Percentiles rank a stretch among this genome's conserved stretches.
Evolutionary conservation across 1,140 invertebrate species (phyloP).

Genomic region (Galleria mellonella): DNA sequence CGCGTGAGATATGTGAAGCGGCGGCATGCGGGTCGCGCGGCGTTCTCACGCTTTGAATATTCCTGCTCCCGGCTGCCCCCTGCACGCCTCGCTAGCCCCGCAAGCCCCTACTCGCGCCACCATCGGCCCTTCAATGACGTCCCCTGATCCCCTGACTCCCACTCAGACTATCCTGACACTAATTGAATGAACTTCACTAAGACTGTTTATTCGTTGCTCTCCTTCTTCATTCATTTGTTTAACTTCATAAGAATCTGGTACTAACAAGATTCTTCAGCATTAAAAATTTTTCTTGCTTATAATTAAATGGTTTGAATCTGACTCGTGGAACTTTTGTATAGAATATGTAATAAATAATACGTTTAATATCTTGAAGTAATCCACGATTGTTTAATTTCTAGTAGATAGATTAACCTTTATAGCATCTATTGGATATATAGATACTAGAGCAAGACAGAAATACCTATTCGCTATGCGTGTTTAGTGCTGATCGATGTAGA

Average conservation of each 20-base stretch:
- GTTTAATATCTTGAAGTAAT: no score
- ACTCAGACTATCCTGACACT: constrained; percentile 41
- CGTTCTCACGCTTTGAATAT: constrained; percentile 73
- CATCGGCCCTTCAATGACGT: constrained; percentile 58
- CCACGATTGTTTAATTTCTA: no score
- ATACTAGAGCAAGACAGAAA: constrained; percentile 10
- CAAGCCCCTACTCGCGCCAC: constrained; percentile 17
- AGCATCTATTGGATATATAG: constrained; percentile 12
- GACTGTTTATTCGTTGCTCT: constrained; percentile 39
- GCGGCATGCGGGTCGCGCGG: constrained; percentile 67
- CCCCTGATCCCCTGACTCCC: constrained; percentile 53
- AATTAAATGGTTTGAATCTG: no score
- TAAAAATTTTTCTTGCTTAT: no score
- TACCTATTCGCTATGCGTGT: constrained; percentile 11
- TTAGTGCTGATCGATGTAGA: constrained; percentile 14
- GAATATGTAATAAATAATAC: no score
- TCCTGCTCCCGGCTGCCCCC: constrained; percentile 55
- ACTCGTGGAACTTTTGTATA: no score
- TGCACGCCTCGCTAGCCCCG: constrained; percentile 14
- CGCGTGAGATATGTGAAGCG: constrained; percentile 72
- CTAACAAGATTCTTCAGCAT: no score
- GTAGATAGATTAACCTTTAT: no score
- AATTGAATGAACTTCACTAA: constrained; percentile 64
- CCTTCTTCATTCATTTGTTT: constrained; percentile 3
- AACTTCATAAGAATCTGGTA: neutral